Conservation (phyloP, 2,888 invertebrate genomes). For the Mycalesis mineus region DNA sequence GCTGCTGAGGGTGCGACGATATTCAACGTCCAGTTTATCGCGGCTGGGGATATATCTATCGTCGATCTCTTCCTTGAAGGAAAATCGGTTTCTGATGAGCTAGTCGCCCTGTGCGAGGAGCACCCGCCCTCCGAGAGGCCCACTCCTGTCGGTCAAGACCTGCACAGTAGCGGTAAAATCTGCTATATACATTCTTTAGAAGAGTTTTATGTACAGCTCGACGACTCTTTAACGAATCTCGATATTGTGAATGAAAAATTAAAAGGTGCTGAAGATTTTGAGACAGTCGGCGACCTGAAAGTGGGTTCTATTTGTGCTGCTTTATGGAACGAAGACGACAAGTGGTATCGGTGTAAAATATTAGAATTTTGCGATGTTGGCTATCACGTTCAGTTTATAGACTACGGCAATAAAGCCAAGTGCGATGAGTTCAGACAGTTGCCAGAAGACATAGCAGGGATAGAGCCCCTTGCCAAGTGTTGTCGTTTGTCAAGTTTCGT, state of each 20-base stretch:
- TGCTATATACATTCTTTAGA: slow-evolving; percentile 82
- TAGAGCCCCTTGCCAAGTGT: slow-evolving; percentile 81
- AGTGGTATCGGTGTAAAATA: slow-evolving; percentile 83
- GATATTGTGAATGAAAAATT: slow-evolving; percentile 81
- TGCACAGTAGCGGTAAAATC: slow-evolving; percentile 78
- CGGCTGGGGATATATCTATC: slow-evolving; percentile 81
- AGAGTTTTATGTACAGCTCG: slow-evolving; percentile 86
- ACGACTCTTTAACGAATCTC: slow-evolving; percentile 73
- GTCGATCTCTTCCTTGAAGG: slow-evolving; percentile 81
- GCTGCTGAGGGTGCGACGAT: slow-evolving; percentile 83
- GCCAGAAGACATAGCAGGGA: slow-evolving; percentile 77
- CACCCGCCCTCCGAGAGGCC: slow-evolving; percentile 55
- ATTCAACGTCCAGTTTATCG: slow-evolving; percentile 82
- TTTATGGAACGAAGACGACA: slow-evolving; percentile 80
- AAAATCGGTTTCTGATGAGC: slow-evolving; percentile 80
- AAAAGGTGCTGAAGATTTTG: slow-evolving; percentile 70
- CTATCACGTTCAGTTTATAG: slow-evolving; percentile 81
- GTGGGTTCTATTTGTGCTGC: slow-evolving; percentile 82
- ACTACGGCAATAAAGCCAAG: slow-evolving; percentile 83
- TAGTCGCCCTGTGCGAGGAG: slow-evolving; percentile 75
- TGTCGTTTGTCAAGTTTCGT: slow-evolving; percentile 76
- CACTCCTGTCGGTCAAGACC: slow-evolving; percentile 63
- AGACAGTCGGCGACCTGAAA: slow-evolving; percentile 68
- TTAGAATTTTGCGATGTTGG: slow-evolving; percentile 76
- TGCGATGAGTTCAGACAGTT: slow-evolving; percentile 79